Evolutionary conservation across 2,888 invertebrate species (phyloP).

Genomic region (Eilema sororculum): DNA sequence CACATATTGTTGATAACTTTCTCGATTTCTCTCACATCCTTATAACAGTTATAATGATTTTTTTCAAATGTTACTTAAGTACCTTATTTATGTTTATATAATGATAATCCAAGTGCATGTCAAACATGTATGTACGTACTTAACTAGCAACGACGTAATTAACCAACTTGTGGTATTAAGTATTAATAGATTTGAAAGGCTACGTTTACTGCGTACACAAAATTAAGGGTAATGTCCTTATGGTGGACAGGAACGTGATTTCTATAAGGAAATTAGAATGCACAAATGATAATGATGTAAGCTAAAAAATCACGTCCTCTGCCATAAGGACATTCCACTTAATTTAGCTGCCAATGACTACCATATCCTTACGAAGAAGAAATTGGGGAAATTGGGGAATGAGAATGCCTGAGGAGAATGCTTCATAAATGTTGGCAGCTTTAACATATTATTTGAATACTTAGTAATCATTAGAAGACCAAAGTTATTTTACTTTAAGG

Average conservation of each 20-base stretch:
- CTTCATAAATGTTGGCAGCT: not conserved
- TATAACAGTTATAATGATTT: conserved; percentile 16
- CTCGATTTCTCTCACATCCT: conserved; percentile 47
- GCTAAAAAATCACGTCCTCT: no score
- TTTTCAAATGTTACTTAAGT: not conserved
- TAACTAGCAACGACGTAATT: not conserved
- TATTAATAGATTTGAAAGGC: not conserved
- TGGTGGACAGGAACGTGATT: no score
- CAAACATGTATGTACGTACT: not conserved
- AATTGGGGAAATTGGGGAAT: not conserved
- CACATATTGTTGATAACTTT: conserved; percentile 39
- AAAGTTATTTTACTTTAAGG: conserved; percentile 17
- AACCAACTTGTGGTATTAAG: not conserved
- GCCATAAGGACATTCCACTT: no score
- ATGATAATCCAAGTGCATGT: no score
- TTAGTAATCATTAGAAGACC: not conserved
- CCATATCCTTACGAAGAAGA: no score
- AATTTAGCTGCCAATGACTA: no score
- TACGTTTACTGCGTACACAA: not conserved
- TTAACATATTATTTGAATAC: not conserved
- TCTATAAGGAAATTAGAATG: no score
- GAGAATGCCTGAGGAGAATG: no score
- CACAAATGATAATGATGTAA: no score
- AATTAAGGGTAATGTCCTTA: not conserved
- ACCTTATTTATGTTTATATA: no score